phyloP scores from a whole-genome alignment of 2,797 vertebrate genomes.

The Hypotaenidia okinawae region DNA sequence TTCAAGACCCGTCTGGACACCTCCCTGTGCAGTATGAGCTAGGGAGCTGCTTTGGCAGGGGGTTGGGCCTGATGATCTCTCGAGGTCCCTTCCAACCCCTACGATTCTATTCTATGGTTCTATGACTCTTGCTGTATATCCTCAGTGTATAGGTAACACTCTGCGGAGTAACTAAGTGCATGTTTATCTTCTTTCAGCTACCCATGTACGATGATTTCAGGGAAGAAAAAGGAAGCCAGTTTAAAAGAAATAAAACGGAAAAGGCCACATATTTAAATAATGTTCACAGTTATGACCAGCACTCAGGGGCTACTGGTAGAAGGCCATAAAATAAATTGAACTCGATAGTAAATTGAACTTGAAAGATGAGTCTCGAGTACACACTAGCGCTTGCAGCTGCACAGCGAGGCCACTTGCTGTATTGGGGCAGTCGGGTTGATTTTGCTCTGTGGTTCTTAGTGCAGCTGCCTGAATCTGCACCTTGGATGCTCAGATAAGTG shows the following conservation, averaged over 20 bases:
- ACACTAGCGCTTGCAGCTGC: fast-evolving
- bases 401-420: neutral
- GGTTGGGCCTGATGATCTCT: no score
- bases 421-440: neutral
- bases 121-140: neutral
- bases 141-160: neutral
- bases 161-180: neutral
- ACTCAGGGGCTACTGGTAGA: neutral
- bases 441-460: neutral
- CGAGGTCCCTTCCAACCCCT: no score
- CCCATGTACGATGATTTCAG: neutral
- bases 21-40: no score
- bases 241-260: neutral
- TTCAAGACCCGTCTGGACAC: no score
- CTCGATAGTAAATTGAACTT: neutral
- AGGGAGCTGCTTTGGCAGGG: no score
- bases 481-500: neutral
- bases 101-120: no score
- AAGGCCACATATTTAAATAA: neutral
- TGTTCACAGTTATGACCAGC: neutral
- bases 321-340: neutral
- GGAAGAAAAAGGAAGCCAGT: neutral
- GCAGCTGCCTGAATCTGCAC: neutral
- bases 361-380: neutral
- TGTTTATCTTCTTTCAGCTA: neutral